Base-by-base conservation (phyloP, 2,113 vertebrate genomes). In the Neopipo cinnamomea region DNA sequence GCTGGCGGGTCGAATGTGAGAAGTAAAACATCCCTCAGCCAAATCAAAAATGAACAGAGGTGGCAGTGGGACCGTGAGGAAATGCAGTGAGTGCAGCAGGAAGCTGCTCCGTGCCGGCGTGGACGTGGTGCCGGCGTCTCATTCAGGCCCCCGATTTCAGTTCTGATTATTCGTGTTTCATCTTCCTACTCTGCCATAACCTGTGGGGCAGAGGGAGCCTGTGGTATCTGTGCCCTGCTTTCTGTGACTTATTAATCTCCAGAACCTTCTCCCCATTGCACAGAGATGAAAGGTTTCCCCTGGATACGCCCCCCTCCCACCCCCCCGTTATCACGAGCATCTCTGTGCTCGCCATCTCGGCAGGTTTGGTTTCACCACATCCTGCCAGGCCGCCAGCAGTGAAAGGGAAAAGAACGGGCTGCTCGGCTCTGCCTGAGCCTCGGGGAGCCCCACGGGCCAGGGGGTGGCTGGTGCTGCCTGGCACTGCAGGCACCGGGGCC, bases 361-460 rank as follows among this genome's bases (percentile, higher is more conserved):
- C 62, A 53, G 80, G 33, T n/a, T 88, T 74, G 93, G 85, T 77
- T 75, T 94, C 88, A 96, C 96, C 96, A 96, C 96, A 97, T 97
- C 96, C 96, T 97, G 41, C 68, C 42, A 12, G 24, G 28, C 44
- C 2, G 8, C 70, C 85, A 66, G 93, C 53, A 84, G 95, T 92
- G 96, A 97, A 97, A 97, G 96, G 90, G 88, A 90, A 82, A 79
- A 85, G 88, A 49, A 2, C 0, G 9, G 91, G 24, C 73, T 78
- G 85, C 86, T 85, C 0, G 22, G 12, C 53, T 67, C n/a, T 82
- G 52, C 62, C 46, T 11, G 49, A 80, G 59, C 46, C 41, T 37
- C 14, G 0, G 5, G 8, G 41, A 87, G 53, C 46, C 16, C 56
- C 56, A 49, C 0, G n/a, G 73, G 59, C 71, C 3, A 0, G 4